Base-by-base conservation (phyloP, 2,797 vertebrate species). In the Apodemus agrarius region DNA sequence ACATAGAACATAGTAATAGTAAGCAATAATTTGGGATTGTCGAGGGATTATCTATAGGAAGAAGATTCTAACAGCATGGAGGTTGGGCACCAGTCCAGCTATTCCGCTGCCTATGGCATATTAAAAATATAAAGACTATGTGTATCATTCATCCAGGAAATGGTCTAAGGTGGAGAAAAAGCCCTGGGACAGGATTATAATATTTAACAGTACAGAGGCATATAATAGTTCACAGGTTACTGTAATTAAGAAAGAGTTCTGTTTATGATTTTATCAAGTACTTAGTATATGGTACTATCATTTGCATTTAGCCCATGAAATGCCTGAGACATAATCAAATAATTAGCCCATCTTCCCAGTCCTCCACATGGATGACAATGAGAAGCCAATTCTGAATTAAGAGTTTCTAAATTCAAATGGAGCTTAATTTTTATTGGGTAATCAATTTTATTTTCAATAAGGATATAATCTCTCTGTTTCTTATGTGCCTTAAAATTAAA, bases 391-490 rank as follows among this genome's bases (percentile, higher is more conserved):
- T 43, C 24, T 81, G 40, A 95, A 95, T 40, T 61, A 72, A 31
- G 11, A 40, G 87, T 61, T 87, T 93, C 13, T 81, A 87, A 84
- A 87, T 43, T 11, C 43, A 95, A 89, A 49, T 26, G 40, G 67
- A 89, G 37, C 26, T 63, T 24, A 83, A 13, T 63, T 94, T 84
- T 61, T 1, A 26, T 40, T 81, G 83, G 3, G 7, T 17, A 16
- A 88, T 37, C 31, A 7, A 91, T 91, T 95, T 95, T 90, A 83
- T 79, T 91, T 81, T 54, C 37, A 46, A 76, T 40, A 95, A 83
- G 61, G 34, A 75, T 61, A 79, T 37, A 19, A 26, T 83, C 0
- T 59, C 81, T 94, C 14, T 29, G 19, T 26, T 84, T n/a, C 21
- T 61, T 59, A 13, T 59, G 13, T 87, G 1, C 10, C 61, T 43